phyloP scores from a whole-genome alignment of 1,140 invertebrate species.

The Pygmarrhopalites habei region DNA sequence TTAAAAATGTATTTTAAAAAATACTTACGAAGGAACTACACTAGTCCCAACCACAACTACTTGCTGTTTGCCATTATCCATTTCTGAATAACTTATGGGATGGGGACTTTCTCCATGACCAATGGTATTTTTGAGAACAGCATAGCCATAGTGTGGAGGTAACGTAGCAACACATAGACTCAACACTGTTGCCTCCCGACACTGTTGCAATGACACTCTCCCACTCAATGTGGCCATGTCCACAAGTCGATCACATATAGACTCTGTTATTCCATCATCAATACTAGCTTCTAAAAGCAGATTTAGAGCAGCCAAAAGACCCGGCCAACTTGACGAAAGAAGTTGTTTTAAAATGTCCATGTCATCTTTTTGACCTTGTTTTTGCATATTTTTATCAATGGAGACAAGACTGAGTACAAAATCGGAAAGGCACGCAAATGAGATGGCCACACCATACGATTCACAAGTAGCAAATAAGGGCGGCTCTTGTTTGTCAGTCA shows the following conservation, averaged over 20 bases:
- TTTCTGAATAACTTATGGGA: constrained; percentile 35
- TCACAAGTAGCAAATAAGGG: constrained; percentile 37
- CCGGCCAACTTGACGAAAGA: constrained; percentile 92
- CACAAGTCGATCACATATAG: constrained; percentile 37
- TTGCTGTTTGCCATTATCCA: constrained; percentile 55
- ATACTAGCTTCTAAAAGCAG: constrained; percentile 90
- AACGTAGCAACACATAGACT: constrained; percentile 88
- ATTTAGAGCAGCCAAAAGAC: constrained; percentile 80
- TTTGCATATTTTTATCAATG: constrained; percentile 30
- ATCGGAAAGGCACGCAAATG: constrained; percentile 38
- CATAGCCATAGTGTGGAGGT: constrained; percentile 88
- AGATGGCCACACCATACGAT: constrained; percentile 37
- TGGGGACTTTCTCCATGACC: constrained; percentile 39
- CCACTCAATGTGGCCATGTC: constrained; percentile 38
- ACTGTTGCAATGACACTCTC: constrained; percentile 29
- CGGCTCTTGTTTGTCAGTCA: constrained; percentile 38
- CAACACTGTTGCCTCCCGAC: constrained; percentile 40
- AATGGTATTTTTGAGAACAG: constrained; percentile 59
- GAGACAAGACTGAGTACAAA: constrained; percentile 37
- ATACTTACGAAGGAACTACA: constrained; percentile 61
- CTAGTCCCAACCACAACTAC: constrained; percentile 85
- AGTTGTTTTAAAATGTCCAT: constrained; percentile 52
- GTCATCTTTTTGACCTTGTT: constrained; percentile 28
- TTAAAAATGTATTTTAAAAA: too few species aligned
- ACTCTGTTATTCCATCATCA: constrained; percentile 64